Evolutionary conservation across 2,888 invertebrate genomes (phyloP), one percentile per base, ranked within the genome.

Genomic region (Fragum whitleyi): DNA sequence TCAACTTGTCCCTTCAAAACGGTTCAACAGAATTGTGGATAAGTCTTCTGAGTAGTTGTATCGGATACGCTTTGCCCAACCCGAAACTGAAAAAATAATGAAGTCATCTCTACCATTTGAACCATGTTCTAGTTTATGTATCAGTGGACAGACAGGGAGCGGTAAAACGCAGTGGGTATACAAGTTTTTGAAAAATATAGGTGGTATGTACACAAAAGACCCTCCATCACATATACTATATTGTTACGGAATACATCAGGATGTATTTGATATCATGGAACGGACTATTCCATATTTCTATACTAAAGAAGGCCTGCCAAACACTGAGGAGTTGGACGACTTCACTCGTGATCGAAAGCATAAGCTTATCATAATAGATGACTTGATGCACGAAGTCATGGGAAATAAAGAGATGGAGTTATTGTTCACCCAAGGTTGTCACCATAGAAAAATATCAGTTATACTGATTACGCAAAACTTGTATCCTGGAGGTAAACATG

Each of bases 71-170:
- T 36, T 47, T 69, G 29, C 75, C 79, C 0, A 83, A 59, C 57
- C 79, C 77, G 47, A 77, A 80, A 55, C 69, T 79, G 11, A 78
- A 78, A 19, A 81, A 79, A 65, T 68, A 68, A 74, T 74, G 76
- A 32, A 39, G 16, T 70, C 79, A 9, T 74, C 77, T 26, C 29
- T 28, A 74, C 74, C 77, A 11, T 77, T 70, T n/a, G 79, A n/a
- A n/a, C n/a, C n/a, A n/a, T n/a, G n/a, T n/a, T n/a, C n/a, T n/a
- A n/a, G n/a, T n/a, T n/a, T n/a, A 79, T 29, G 69, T 77, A 16
- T 80, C 36, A 69, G 69, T 2, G 84, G 78, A 26, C 73, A 72
- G 39, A 81, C 81, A 3, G 79, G 74, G 14, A 57, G 69, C 23
- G 77, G 77, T 9, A n/a, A n/a, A n/a, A n/a, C n/a, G n/a, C n/a